A percentile compares a stretch with the other conserved stretches of the same genome.
Conservation (phyloP, 2,113 vertebrate genomes). For the Theristicus caerulescens region DNA sequence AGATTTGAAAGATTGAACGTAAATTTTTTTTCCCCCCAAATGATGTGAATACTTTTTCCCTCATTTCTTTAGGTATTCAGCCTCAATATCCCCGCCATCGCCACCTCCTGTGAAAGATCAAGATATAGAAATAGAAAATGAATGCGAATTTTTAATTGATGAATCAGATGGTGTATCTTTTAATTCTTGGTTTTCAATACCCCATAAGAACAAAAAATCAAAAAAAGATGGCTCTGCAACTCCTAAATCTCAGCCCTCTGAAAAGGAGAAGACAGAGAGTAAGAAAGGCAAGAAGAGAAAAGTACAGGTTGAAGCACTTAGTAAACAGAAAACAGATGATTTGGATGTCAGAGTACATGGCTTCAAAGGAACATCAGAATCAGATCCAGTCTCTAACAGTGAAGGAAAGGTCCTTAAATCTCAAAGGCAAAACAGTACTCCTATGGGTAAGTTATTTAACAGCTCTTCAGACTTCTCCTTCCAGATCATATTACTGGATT, state of each 20-base stretch:
- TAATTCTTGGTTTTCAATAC: slow-evolving; percentile 64
- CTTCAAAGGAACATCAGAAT: neutral
- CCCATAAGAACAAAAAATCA: slow-evolving; percentile 1
- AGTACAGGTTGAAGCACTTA: neutral
- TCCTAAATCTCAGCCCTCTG: neutral
- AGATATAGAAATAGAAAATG: slow-evolving; percentile 30
- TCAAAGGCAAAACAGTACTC: neutral
- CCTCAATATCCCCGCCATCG: neutral
- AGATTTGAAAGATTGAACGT: neutral
- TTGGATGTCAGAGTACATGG: neutral
- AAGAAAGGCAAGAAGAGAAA: neutral
- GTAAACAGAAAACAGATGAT: neutral
- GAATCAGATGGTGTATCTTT: slow-evolving; percentile 12
- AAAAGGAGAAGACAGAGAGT: neutral
- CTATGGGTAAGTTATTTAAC: slow-evolving; percentile 30
- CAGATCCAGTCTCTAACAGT: neutral
- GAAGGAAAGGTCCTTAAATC: neutral
- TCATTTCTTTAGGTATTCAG: slow-evolving; percentile 28
- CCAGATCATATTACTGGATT: neutral
- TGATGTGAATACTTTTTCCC: neutral
- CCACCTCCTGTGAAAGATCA: neutral
- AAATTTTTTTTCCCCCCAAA: rapidly evolving
- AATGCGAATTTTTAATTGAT: slow-evolving; percentile 77
- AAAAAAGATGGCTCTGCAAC: neutral
- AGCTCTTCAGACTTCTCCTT: neutral